Conservation (phyloP, 1,140 invertebrate species). For the Copidosoma floridanum region DNA sequence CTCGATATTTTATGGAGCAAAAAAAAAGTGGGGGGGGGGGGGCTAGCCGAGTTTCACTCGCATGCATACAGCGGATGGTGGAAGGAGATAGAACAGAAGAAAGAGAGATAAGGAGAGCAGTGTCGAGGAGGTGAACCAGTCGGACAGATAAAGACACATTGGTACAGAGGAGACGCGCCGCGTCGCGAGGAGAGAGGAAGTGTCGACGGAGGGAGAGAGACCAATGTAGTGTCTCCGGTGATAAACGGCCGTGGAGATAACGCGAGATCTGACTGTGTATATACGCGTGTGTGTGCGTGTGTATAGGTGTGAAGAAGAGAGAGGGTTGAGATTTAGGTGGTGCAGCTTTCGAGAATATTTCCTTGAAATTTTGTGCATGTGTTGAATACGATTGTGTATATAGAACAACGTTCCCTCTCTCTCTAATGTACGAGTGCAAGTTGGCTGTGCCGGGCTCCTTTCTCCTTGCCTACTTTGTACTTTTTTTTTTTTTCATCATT, state of each 20-base stretch:
- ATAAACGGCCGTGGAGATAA: constrained; percentile 7
- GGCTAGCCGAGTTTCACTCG: too few species aligned
- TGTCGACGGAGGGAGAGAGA: constrained; percentile 27
- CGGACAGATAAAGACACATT: constrained; percentile 14
- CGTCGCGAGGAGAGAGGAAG: constrained; percentile 28
- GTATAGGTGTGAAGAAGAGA: neutral
- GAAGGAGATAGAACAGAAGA: neutral
- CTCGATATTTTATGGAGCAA: constrained; percentile 30
- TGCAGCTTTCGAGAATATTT: constrained; percentile 7
- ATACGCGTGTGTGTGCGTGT: neutral
- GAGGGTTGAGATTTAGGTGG: constrained; percentile 8
- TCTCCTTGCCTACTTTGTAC: neutral
- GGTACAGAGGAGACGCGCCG: neutral
- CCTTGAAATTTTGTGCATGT: neutral
- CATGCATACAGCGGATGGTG: too few species aligned
- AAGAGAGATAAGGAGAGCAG: neutral
- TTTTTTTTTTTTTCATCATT: too few species aligned
- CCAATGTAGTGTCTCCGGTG: neutral
- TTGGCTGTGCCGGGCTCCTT: neutral
- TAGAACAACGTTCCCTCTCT: neutral
- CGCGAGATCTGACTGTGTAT: too few species aligned
- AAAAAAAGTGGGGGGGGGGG: neutral
- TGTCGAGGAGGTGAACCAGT: constrained; percentile 20
- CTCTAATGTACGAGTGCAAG: neutral
- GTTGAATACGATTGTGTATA: neutral